phyloP scores from a whole-genome alignment of 2,797 vertebrate genomes.

The Melanotaenia nigrans region DNA sequence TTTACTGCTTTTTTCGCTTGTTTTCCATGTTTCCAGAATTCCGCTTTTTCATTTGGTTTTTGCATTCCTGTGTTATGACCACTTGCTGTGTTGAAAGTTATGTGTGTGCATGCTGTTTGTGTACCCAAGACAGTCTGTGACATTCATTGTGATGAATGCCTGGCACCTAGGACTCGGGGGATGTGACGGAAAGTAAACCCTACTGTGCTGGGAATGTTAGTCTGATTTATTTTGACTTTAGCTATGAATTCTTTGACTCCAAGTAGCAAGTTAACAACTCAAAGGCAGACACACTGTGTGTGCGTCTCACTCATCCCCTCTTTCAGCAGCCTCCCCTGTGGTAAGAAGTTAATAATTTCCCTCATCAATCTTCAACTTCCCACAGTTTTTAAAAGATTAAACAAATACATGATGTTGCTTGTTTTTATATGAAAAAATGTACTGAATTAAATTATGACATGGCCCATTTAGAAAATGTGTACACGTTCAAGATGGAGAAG shows the following conservation, averaged over 20 bases:
- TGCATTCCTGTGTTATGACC: constrained; percentile 50
- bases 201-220: constrained; percentile 15
- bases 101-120: constrained; percentile 12
- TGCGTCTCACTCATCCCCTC: constrained; percentile 1
- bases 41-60: constrained; percentile 54
- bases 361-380: constrained; percentile 24
- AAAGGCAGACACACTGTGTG: constrained; percentile 18
- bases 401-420: constrained; percentile 22
- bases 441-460: constrained; percentile 10
- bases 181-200: constrained; percentile 41
- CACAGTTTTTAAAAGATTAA: constrained; percentile 33
- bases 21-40: constrained; percentile 62
- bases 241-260: constrained; percentile 24
- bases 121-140: constrained; percentile 1
- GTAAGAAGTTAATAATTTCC: constrained; percentile 25
- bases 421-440: constrained; percentile 13
- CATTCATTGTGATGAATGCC: constrained; percentile 34
- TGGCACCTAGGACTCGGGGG: constrained; percentile 44
- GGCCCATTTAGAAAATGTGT: constrained; percentile 13
- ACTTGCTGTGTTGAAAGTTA: constrained; percentile 45
- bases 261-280: constrained; percentile 19
- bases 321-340: constrained; percentile 6
- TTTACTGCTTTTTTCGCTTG: constrained; percentile 51
- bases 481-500: constrained; percentile 8
- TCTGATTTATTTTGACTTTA: constrained; percentile 28